Percentiles rank a stretch among this genome's conserved stretches.
phyloP scores from a whole-genome alignment of 2,113 vertebrate genomes.

The Nansenia antarctica region DNA sequence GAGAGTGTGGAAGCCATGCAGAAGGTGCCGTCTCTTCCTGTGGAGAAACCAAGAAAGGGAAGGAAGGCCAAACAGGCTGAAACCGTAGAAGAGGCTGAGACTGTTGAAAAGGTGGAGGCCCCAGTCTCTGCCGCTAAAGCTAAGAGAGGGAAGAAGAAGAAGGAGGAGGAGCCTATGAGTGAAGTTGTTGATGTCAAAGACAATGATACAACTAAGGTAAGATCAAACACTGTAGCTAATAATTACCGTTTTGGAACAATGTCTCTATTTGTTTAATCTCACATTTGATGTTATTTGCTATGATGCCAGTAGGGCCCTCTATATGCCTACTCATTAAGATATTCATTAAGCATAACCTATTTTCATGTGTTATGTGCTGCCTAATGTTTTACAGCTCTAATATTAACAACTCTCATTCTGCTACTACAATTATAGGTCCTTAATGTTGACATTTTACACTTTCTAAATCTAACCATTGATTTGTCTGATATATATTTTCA shows the following conservation, averaged over 20 bases:
- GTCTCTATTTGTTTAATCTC: background rate
- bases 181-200: conserved; percentile 1
- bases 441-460: background rate
- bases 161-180: conserved; percentile 58
- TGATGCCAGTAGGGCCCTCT: too few relatives aligned
- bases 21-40: background rate
- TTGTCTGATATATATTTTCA: background rate
- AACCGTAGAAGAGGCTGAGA: background rate
- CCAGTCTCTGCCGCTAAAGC: background rate
- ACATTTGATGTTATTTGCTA: background rate
- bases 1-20: background rate
- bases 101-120: conserved; percentile 16
- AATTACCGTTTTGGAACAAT: background rate
- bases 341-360: background rate
- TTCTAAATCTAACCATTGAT: background rate
- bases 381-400: background rate
- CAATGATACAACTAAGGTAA: conserved; percentile 49
- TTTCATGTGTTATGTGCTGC: background rate
- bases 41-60: conserved; percentile 24
- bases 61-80: conserved; percentile 14
- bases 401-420: background rate
- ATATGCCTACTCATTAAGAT: background rate
- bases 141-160: background rate
- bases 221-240: background rate
- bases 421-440: background rate